Evolutionary conservation across 2,888 invertebrate genomes (phyloP).

Genomic region (Cyclophora albipunctata): DNA sequence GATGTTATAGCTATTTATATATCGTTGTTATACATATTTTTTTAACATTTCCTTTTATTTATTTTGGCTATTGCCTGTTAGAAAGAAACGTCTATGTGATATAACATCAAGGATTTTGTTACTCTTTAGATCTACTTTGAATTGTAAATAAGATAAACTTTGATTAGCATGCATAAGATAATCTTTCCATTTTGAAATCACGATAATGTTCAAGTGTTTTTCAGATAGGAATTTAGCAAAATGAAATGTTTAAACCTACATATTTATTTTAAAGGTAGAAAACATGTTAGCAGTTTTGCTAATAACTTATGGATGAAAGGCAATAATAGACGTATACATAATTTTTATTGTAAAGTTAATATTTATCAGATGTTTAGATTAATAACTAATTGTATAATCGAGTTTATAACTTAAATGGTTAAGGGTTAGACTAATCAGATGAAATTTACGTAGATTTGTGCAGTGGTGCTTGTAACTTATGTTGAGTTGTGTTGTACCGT

Average conservation of each 20-base stretch:
- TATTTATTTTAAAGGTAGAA: conserved; percentile 44
- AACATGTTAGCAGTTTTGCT: conserved; percentile 30
- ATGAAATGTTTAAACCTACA: conserved; percentile 38
- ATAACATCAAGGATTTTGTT: conserved; percentile 57
- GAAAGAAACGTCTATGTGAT: conserved; percentile 62
- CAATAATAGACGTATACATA: conserved; percentile 68
- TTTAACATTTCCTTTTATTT: conserved; percentile 43
- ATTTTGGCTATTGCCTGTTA: conserved; percentile 66
- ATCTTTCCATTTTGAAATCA: conserved; percentile 47
- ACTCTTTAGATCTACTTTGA: conserved; percentile 52
- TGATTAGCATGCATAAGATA: conserved; percentile 41
- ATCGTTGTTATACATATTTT: conserved; percentile 40
- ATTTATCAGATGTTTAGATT: conserved; percentile 50
- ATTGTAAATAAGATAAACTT: conserved; percentile 68
- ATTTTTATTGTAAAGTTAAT: conserved; percentile 54
- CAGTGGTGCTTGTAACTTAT: conserved; percentile 51
- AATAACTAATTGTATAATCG: conserved; percentile 41
- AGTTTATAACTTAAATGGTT: conserved; percentile 43
- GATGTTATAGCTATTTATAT: conserved; percentile 29
- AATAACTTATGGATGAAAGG: conserved; percentile 51
- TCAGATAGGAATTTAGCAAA: conserved; percentile 32
- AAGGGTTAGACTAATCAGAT: conserved; percentile 50
- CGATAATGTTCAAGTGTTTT: conserved; percentile 43
- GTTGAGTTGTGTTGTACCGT: conserved; percentile 29
- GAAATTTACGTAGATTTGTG: conserved; percentile 39